Base-by-base conservation (phyloP, 2,888 invertebrate species). In the Brenthis daphne region DNA sequence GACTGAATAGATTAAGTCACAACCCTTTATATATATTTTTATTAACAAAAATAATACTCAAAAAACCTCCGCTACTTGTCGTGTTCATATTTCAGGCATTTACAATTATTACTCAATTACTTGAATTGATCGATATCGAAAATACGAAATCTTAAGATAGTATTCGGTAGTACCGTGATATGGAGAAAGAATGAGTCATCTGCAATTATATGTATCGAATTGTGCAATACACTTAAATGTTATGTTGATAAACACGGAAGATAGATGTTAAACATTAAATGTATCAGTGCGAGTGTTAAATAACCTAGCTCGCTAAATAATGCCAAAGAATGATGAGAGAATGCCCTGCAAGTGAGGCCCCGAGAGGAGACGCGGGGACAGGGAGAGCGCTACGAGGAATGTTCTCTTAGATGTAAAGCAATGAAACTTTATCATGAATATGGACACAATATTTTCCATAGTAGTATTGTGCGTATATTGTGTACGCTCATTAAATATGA, bases 1-100 rank as follows among this genome's bases (percentile, higher is more conserved):
- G 92, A 92, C 92, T 92, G 92, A 92, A 86, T 92, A 92, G 91
- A 86, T 88, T 91, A 91, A 90, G 87, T 90, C 90, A 85, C 90
- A 85, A 85, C 83, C 86, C 84, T 86, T 82, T 86, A 84, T 84
- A 81, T 83, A 61, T 76, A 37, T 43, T 82, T 83, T 81, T 80
- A 85, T 82, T 85, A 82, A 80, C 76, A 71, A 74, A 75, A 74
- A 74, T 71, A 71, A 82, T 82, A 86, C 85, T 89, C 90, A 88
- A 83, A 85, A 60, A 82, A 84, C 85, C 83, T 79, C 75, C 75
- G 76, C 73, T 76, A 77, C 80, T 79, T 78, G 77, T 77, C 78
- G 77, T 80, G 77, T 78, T 80, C 74, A 75, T 68, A 76, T 77
- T 77, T 74, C 77, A 77, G 78, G 79, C 80, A 68, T 75, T 76